Percentiles rank a stretch among this genome's conserved stretches.
phyloP scores from a whole-genome alignment of 2,888 invertebrate species.

The Nephrotoma appendiculata region DNA sequence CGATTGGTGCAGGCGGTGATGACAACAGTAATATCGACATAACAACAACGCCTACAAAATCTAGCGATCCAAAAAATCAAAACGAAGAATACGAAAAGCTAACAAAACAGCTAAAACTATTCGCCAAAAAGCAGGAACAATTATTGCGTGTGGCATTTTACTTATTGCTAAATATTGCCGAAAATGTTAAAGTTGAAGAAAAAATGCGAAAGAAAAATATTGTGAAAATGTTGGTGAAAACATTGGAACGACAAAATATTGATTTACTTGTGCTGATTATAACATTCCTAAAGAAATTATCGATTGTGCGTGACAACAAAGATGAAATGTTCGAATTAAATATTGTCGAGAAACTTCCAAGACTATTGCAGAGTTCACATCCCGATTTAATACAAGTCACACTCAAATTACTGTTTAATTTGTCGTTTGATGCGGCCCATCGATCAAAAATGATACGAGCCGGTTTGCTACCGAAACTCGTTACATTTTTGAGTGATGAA shows the following conservation, averaged over 20 bases:
- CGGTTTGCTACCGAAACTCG: slow-evolving; percentile 79
- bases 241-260: slow-evolving; percentile 77
- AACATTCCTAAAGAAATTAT: slow-evolving; percentile 89
- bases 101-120: slow-evolving; percentile 57
- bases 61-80: slow-evolving; percentile 33
- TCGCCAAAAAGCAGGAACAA: slow-evolving; percentile 89
- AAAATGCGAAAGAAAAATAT: slow-evolving; percentile 94
- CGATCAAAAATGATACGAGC: slow-evolving; percentile 79
- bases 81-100: slow-evolving; percentile 66
- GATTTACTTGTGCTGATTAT: slow-evolving; percentile 81
- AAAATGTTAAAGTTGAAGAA: slow-evolving; percentile 88
- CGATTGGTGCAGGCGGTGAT: slow-evolving; percentile 12
- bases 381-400: slow-evolving; percentile 52
- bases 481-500: slow-evolving; percentile 74
- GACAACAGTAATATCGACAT: slow-evolving; percentile 33
- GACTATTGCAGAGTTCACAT: slow-evolving; percentile 52
- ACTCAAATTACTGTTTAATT: slow-evolving; percentile 79
- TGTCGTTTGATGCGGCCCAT: slow-evolving; percentile 84
- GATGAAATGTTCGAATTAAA: slow-evolving; percentile 74
- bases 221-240: slow-evolving; percentile 71
- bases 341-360: slow-evolving; percentile 70
- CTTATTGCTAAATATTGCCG: slow-evolving; percentile 85
- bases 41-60: slow-evolving; percentile 25
- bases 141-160: slow-evolving; percentile 82
- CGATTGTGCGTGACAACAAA: slow-evolving; percentile 89